Base-by-base conservation (phyloP, 1,140 invertebrate genomes). In the Protaetia brevitarsis region DNA sequence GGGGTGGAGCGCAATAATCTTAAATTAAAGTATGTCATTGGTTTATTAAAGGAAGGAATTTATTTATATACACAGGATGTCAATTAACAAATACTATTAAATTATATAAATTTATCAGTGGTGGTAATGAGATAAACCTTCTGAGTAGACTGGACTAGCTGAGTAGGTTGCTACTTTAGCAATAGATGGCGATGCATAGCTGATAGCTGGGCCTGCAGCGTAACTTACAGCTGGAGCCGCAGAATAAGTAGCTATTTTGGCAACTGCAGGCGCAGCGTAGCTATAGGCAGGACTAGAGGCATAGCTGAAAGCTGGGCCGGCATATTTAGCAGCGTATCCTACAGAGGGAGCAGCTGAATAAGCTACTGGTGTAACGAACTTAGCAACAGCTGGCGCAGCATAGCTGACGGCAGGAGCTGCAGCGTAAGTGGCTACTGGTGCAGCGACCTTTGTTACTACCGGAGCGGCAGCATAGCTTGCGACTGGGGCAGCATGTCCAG, bases 161-260 rank as follows among this genome's bases (percentile, higher is more conserved):
- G 69, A 65, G 31, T 71, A 64, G 51, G 81, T 27, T 2, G 1
- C 5, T 11, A 34, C 31, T 5, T 34, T 34, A n/a, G 31, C 31
- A 27, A 34, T 78, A 26, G 79, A 78, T 71, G 64, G 64, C 26
- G 31, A 7, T 6, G 31, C 31, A n/a, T 34, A 34, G n/a, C 6
- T 7, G n/a, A 34, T 34, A 34, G 31, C n/a, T 6, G 31, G 31
- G n/a, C 6, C 31, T 6, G 45, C 45, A 19, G 8, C 45, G 16
- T 51, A 51, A 19, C 21, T 51, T 10, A 23, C 16, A 8, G 21
- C 45, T 51, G 45, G 45, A 51, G 8, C 8, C n/a, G 45, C 21
- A 3, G 45, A 16, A 7, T 51, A 51, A 23, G 8, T 34, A n/a
- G 31, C n/a, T 6, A 34, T 34, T n/a, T 6, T 6, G 31, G 31